Evolutionary conservation across 2,113 vertebrate genomes (phyloP).

Genomic region (Chloebia gouldiae): DNA sequence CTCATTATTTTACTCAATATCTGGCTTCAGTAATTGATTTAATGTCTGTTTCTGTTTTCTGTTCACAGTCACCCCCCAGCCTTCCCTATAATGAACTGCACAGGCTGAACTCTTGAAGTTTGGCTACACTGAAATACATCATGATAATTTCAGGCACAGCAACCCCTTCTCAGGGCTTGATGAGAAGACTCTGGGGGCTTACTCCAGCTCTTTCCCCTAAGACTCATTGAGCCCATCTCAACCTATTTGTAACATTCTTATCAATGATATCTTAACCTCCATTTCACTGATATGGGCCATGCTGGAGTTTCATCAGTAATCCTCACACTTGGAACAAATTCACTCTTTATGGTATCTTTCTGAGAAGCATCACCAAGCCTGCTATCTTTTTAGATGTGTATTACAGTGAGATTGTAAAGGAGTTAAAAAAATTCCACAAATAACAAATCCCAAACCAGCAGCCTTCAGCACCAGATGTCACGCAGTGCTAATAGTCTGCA

Average conservation of each 20-base stretch:
- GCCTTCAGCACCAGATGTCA: background rate
- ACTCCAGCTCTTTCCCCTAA: background rate
- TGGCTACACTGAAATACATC: background rate
- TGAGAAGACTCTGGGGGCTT: background rate
- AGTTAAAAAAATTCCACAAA: background rate
- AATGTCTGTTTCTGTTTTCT: background rate
- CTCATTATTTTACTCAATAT: background rate
- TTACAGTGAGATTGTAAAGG: background rate
- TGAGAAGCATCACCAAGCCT: background rate
- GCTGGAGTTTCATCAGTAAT: background rate
- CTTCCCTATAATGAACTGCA: background rate
- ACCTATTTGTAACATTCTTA: background rate
- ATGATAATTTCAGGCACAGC: background rate
- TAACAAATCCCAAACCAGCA: background rate
- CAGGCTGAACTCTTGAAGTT: background rate
- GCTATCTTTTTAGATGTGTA: background rate
- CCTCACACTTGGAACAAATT: background rate
- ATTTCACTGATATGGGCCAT: background rate
- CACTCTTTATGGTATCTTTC: background rate
- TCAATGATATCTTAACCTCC: background rate
- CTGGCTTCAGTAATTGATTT: background rate
- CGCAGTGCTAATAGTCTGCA: background rate
- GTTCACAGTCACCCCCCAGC: background rate
- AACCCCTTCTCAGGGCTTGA: background rate
- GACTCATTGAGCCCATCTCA: background rate